Conservation (phyloP, 2,113 vertebrate species). For the Tychaedon coryphoeus region DNA sequence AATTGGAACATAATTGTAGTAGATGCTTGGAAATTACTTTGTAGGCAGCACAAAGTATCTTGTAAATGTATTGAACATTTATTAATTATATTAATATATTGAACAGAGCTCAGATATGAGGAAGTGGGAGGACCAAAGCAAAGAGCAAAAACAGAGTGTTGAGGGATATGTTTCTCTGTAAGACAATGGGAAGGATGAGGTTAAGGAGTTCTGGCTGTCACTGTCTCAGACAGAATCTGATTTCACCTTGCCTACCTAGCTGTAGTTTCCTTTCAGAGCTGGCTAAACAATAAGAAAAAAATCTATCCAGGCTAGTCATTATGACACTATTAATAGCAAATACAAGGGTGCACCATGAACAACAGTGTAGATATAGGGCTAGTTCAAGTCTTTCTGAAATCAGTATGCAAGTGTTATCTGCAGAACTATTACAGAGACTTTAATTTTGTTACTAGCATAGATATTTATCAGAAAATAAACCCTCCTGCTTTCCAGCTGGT, state of each 20-base stretch:
- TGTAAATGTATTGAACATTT: not conserved
- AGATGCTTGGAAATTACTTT: not conserved
- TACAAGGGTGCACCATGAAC: not conserved
- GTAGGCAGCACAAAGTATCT: not conserved
- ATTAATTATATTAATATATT: not conserved
- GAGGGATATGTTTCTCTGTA: not conserved
- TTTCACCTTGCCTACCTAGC: not conserved
- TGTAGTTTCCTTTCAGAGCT: not conserved
- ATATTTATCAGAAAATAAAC: not conserved
- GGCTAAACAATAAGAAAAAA: slow-evolving; percentile 6
- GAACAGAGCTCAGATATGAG: not conserved
- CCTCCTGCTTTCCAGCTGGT: not conserved
- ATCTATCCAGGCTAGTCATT: not conserved
- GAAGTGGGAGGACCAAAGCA: not conserved
- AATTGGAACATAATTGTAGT: not conserved
- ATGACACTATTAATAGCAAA: not conserved
- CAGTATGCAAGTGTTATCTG: not conserved
- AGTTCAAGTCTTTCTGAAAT: not conserved
- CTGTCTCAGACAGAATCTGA: accelerated
- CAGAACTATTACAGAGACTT: not conserved
- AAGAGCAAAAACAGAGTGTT: not conserved
- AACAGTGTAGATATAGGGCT: not conserved
- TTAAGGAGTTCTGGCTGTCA: not conserved
- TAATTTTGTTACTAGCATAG: not conserved
- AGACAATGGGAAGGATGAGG: not conserved